phyloP scores from a whole-genome alignment of 1,140 invertebrate species.

The Helicorthomorpha holstii region DNA sequence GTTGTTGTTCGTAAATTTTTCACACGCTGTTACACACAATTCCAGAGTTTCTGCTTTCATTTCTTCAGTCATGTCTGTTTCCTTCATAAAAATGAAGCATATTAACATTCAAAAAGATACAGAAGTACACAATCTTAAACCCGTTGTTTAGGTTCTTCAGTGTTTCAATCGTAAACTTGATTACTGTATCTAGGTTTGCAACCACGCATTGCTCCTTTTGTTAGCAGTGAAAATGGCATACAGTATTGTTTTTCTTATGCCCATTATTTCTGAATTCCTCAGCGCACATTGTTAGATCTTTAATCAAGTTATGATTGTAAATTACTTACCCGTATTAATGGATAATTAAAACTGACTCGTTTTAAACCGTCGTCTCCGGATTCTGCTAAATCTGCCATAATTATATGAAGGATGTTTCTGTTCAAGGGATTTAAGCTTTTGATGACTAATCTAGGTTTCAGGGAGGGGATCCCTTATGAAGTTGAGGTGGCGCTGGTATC shows the following conservation, averaged over 20 bases:
- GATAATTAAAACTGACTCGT: slow-evolving; percentile 1
- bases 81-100: slow-evolving; percentile 31
- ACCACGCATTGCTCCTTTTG: too few species aligned
- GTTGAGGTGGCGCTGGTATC: too few species aligned
- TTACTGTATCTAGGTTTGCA: too few species aligned
- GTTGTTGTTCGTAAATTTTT: slow-evolving; percentile 72
- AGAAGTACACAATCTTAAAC: too few species aligned
- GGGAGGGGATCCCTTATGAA: too few species aligned
- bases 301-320: too few species aligned
- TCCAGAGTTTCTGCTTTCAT: slow-evolving; percentile 77
- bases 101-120: neutral
- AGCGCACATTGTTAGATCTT: too few species aligned
- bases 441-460: too few species aligned
- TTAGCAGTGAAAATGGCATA: too few species aligned
- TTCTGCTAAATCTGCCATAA: neutral
- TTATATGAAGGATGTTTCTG: neutral
- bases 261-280: neutral
- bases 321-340: slow-evolving; percentile 4
- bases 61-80: slow-evolving; percentile 79
- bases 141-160: too few species aligned
- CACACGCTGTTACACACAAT: slow-evolving; percentile 72
- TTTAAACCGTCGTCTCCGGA: neutral
- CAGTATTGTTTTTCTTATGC: neutral
- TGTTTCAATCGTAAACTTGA: too few species aligned
- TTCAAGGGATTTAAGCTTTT: too few species aligned